These are phyloP conservation scores for Bombus vancouverensis DNA, from an alignment of 1,140 invertebrate species.

Conservation along the genomic window DNA sequence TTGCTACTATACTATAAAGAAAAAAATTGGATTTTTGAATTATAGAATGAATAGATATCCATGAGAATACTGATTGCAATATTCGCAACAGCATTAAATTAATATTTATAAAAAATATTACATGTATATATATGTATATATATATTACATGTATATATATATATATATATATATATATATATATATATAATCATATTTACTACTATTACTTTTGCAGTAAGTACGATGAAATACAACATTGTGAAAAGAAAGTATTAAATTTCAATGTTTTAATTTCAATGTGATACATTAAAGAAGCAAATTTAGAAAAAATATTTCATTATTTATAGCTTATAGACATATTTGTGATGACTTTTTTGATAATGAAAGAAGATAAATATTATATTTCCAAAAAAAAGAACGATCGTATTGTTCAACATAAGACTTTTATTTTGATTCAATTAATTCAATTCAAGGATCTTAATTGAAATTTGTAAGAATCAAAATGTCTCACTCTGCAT, in stretches of 20 bases:
- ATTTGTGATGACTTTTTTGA: neutral
- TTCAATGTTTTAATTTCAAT: neutral
- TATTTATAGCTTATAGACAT: neutral
- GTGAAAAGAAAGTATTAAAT: neutral
- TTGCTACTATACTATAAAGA: neutral
- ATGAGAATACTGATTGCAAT: neutral
- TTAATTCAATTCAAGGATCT: neutral
- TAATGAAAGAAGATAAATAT: neutral
- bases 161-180: neutral
- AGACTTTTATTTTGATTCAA: constrained; percentile 14
- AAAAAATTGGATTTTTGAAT: neutral
- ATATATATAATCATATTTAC: neutral
- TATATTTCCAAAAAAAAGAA: constrained; percentile 12
- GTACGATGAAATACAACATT: neutral
- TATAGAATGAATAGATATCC: neutral
- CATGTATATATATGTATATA: neutral
- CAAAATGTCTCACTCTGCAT: constrained; percentile 50
- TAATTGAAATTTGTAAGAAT: constrained; percentile 15
- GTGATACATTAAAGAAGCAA: neutral
- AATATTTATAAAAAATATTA: neutral
- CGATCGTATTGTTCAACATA: neutral
- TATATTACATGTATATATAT: neutral
- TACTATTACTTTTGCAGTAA: neutral
- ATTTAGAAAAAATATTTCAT: too few species aligned
- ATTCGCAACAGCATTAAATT: neutral